A percentile compares a stretch with the other conserved stretches of the same genome.
Conservation (phyloP, 1,140 invertebrate genomes). For the Lepidurus packardi region DNA sequence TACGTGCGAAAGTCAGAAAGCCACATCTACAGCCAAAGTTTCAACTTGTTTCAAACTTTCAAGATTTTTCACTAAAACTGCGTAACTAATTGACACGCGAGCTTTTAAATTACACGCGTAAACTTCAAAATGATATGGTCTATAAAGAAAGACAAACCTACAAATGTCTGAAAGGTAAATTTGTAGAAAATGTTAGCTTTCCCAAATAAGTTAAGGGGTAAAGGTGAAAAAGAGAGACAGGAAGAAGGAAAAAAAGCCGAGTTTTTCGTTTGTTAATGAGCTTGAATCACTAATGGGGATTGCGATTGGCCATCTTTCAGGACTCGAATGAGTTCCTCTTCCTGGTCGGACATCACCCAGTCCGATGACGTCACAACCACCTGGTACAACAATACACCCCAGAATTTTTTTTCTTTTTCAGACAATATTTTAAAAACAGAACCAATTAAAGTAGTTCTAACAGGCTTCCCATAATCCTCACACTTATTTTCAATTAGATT, state of each 20-base stretch:
- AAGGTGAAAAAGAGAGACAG: not conserved
- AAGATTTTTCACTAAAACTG: no score
- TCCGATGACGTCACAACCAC: slow-evolving; percentile 44
- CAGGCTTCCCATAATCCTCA: no score
- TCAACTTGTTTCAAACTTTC: no score
- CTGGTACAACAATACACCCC: slow-evolving; percentile 28
- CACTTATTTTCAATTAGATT: not conserved
- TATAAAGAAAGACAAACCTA: no score
- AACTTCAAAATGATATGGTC: no score
- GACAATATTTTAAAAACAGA: not conserved
- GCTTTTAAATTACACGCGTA: no score
- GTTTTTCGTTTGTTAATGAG: not conserved
- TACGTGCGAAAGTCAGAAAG: no score
- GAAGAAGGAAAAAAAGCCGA: not conserved
- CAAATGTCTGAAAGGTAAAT: no score
- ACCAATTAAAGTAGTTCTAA: no score
- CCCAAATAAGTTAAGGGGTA: not conserved
- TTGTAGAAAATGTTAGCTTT: no score
- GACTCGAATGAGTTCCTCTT: slow-evolving; percentile 69
- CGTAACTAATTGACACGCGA: no score
- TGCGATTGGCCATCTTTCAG: slow-evolving; percentile 45
- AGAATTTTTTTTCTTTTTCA: slow-evolving; percentile 14
- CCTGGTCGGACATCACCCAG: slow-evolving; percentile 71
- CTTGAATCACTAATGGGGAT: not conserved
- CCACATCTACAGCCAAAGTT: no score